phyloP scores from a whole-genome alignment of 2,888 invertebrate species.

The Amaurobius ferox region DNA sequence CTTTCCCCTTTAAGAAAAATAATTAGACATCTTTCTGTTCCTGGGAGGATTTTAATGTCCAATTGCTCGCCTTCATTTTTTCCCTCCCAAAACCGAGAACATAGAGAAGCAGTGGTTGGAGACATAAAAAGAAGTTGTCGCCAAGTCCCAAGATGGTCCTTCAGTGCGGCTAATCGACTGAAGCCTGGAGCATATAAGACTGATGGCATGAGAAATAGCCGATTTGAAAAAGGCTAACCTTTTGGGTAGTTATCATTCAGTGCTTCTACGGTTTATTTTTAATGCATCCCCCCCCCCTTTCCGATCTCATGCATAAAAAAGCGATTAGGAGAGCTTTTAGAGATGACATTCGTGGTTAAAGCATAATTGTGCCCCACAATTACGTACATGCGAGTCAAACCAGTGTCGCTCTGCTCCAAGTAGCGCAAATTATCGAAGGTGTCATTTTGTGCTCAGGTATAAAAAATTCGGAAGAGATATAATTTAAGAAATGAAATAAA shows the following conservation, averaged over 20 bases:
- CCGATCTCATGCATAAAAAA: slow-evolving; percentile 59
- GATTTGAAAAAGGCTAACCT: slow-evolving; percentile 62
- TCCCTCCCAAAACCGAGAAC: too few relatives aligned
- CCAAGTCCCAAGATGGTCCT: slow-evolving; percentile 7
- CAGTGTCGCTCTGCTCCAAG: slow-evolving; percentile 15
- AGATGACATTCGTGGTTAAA: slow-evolving; percentile 37
- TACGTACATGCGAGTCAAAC: slow-evolving; percentile 34
- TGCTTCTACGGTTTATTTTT: slow-evolving; percentile 29
- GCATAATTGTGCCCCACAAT: slow-evolving; percentile 49
- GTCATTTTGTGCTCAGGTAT: slow-evolving; percentile 52
- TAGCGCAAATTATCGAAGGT: background rate
- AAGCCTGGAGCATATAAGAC: background rate
- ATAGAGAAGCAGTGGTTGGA: too few relatives aligned
- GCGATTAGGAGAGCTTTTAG: slow-evolving; percentile 42
- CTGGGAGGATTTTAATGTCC: too few relatives aligned
- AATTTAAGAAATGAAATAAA: too few relatives aligned
- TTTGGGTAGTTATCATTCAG: slow-evolving; percentile 60
- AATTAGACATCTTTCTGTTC: too few relatives aligned
- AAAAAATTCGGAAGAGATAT: too few relatives aligned
- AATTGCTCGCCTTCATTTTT: too few relatives aligned
- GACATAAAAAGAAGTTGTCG: slow-evolving; percentile 39
- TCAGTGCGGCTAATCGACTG: background rate
- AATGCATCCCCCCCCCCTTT: slow-evolving; percentile 21
- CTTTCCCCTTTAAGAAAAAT: too few relatives aligned
- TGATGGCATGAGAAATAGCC: slow-evolving; percentile 53